Evolutionary conservation across 2,113 vertebrate genomes (phyloP), one percentile per base, ranked within the genome.

Genomic region (Ursus arctos): DNA sequence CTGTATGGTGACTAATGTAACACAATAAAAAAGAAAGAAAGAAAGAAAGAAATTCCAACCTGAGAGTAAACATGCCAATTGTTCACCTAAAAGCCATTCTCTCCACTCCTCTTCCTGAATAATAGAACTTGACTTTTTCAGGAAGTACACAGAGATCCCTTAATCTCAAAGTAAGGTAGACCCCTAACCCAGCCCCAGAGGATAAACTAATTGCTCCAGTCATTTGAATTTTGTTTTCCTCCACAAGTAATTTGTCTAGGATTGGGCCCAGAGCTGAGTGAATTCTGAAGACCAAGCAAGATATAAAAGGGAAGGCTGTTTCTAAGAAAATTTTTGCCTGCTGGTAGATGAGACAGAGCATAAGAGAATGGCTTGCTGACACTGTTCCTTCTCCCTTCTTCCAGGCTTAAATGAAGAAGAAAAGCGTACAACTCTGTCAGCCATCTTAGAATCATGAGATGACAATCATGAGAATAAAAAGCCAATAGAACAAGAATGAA

Each of bases 391-490:
- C 24, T 13, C 16, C 7, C 4, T 91, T 92, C 24, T 80, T 76
- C 28, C n/a, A 88, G 12, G 1, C 49, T 84, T 95, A 90, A 36
- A 93, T 28, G 90, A 93, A 93, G 67, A 84, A 79, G 71, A 57
- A 26, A 97, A 82, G 16, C 21, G 47, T 92, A 21, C 2, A 61
- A 8, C 36, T 76, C 24, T 92, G 36, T 82, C 55, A 92, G 40
- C 22, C 57, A 84, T 91, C 55, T 72, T 59, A 79, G 18, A 91
- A 82, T 15, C 18, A 49, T 80, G 28, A 55, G 26, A 85, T 95
- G 49, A 88, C 63, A 94, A 80, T 92, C 36, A 13, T n/a, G 16
- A 91, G 47, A 53, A 63, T 59, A 91, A 95, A 83, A 96, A 59
- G 10, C 16, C 21, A 80, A 87, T 36, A 67, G 14, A 49, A 67